These are phyloP conservation scores for Drosophila kanekoi DNA, from an alignment of 2,888 invertebrate species.

Conservation along the genomic window DNA sequence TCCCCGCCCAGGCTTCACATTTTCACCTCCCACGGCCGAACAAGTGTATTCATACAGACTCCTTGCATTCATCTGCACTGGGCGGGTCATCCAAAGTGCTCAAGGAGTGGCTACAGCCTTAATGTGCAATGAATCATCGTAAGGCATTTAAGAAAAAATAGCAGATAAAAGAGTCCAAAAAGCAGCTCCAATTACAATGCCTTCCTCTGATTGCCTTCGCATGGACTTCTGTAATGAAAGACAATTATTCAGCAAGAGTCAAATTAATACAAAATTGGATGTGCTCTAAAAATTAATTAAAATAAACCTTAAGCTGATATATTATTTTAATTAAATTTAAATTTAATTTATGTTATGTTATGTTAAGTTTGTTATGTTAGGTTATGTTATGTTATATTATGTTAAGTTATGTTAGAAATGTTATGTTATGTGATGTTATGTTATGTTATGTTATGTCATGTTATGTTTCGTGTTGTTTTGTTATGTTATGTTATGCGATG, in stretches of 20 bases:
- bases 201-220: background rate
- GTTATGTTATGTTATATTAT: no score
- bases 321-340: no score
- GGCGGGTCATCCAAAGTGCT: slow-evolving; percentile 26
- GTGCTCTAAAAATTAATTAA: no score
- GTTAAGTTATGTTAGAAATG: no score
- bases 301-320: no score
- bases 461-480: no score
- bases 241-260: background rate
- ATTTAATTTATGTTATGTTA: no score
- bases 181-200: slow-evolving; percentile 11
- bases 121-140: slow-evolving; percentile 66
- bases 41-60: slow-evolving; percentile 15
- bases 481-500: no score
- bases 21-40: background rate
- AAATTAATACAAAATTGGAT: background rate
- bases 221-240: background rate
- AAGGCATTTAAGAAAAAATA: slow-evolving; percentile 33
- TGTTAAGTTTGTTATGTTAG: no score
- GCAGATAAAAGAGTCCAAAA: background rate
- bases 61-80: slow-evolving; percentile 43
- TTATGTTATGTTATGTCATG: no score
- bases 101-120: slow-evolving; percentile 33
- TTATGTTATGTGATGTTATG: no score
- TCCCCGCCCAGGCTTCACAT: background rate